These are phyloP conservation scores for Colaptes auratus DNA, from an alignment of 2,113 vertebrate genomes.

Conservation along the genomic window DNA sequence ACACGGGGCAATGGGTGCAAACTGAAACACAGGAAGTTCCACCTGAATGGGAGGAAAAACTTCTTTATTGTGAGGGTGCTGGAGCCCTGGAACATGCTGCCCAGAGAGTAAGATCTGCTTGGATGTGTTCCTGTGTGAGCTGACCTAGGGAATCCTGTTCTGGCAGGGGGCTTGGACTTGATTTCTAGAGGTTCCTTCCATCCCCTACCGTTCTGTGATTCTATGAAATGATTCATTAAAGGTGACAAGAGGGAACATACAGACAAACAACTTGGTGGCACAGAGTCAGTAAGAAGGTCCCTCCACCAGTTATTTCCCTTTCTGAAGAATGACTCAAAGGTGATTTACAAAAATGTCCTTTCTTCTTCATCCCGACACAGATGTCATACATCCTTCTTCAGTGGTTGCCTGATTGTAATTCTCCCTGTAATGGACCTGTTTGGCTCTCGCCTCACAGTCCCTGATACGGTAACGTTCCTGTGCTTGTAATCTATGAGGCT, in stretches of 20 bases:
- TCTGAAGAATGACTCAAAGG: neutral
- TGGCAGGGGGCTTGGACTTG: too few relatives aligned
- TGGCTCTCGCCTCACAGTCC: neutral
- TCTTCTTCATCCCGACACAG: neutral
- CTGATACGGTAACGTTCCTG: neutral
- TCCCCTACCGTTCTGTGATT: too few relatives aligned
- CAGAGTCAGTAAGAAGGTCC: neutral
- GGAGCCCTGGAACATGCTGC: too few relatives aligned
- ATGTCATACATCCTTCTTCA: neutral
- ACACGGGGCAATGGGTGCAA: too few relatives aligned
- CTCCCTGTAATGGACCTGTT: neutral
- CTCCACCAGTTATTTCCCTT: neutral
- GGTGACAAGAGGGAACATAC: accelerated
- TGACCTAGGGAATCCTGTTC: too few relatives aligned
- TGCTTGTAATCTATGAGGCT: neutral
- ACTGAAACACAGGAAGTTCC: too few relatives aligned
- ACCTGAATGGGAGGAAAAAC: too few relatives aligned
- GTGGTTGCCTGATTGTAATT: neutral
- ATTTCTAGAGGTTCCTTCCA: too few relatives aligned
- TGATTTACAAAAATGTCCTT: neutral
- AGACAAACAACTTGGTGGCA: neutral
- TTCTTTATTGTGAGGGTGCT: too few relatives aligned
- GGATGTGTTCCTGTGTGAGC: too few relatives aligned
- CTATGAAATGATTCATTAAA: neutral
- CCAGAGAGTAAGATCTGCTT: too few relatives aligned